A percentile compares a stretch with the other conserved stretches of the same genome.
phyloP scores from a whole-genome alignment of 2,888 invertebrate species.

The Synanthedon tipuliformis region DNA sequence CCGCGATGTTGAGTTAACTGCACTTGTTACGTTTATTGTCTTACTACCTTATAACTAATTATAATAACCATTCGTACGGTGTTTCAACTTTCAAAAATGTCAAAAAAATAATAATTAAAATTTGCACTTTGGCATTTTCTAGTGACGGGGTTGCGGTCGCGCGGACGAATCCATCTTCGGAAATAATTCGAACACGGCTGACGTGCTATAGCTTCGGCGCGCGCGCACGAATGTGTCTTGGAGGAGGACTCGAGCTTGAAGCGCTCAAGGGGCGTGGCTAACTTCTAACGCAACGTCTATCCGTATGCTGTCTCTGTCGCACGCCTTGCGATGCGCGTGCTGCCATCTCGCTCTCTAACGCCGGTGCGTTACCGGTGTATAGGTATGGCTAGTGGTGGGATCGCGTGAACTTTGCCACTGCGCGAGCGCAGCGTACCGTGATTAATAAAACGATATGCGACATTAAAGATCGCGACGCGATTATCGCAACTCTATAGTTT shows the following conservation, averaged over 20 bases:
- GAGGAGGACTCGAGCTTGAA: constrained; percentile 55
- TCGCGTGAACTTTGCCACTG: constrained; percentile 64
- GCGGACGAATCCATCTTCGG: constrained; percentile 44
- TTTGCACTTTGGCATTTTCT: not conserved
- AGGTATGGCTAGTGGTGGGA: constrained; percentile 43
- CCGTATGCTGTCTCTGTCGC: constrained; percentile 35
- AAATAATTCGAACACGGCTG: constrained; percentile 17
- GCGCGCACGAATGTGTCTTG: constrained; percentile 64
- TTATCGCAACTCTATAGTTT: constrained; percentile 43
- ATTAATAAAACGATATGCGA: constrained; percentile 57
- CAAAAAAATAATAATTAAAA: constrained; percentile 4
- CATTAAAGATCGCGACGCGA: constrained; percentile 55
- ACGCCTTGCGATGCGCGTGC: constrained; percentile 6
- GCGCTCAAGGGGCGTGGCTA: constrained; percentile 52
- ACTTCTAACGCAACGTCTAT: constrained; percentile 64
- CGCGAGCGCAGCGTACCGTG: constrained; percentile 29
- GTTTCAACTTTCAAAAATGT: constrained; percentile 4
- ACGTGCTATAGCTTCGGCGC: constrained; percentile 55
- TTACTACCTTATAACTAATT: constrained; percentile 6
- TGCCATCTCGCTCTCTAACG: constrained; percentile 40
- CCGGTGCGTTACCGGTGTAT: constrained; percentile 49
- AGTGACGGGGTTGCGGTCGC: constrained; percentile 24
- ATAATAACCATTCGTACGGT: constrained; percentile 5
- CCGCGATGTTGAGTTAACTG: constrained; percentile 19
- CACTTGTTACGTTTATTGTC: constrained; percentile 26